Conservation (phyloP, 1,140 invertebrate species). For the Uloborus diversus region DNA sequence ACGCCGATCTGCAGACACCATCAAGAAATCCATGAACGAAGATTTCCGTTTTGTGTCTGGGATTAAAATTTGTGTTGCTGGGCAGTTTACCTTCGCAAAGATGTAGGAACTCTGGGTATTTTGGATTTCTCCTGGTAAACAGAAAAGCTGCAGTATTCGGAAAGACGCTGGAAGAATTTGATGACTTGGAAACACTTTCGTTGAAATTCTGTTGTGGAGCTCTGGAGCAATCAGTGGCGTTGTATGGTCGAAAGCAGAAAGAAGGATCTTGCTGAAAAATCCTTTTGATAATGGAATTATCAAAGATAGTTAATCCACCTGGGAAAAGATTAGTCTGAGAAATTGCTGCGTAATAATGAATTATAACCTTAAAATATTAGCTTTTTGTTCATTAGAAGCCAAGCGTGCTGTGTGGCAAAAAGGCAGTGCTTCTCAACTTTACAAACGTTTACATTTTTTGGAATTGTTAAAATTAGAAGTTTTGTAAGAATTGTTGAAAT, state of each 20-base stretch:
- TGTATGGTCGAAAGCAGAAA: conserved; percentile 21
- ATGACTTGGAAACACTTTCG: background rate
- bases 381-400: no score
- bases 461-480: no score
- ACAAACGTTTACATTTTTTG: no score
- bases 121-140: conserved; percentile 8
- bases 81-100: background rate
- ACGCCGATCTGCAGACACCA: conserved; percentile 36
- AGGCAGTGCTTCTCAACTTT: no score
- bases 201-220: background rate
- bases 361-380: no score
- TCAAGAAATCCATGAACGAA: conserved; percentile 42
- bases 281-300: conserved; percentile 26
- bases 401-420: no score
- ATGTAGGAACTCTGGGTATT: conserved; percentile 35
- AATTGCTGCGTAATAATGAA: no score
- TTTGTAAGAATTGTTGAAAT: no score
- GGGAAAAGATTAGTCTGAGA: no score
- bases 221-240: background rate
- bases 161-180: background rate
- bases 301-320: conserved; percentile 15
- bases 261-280: conserved; percentile 36
- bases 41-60: conserved; percentile 10
- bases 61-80: conserved; percentile 7
- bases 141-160: conserved; percentile 6